Evolutionary conservation across 2,888 invertebrate species (phyloP).

Genomic region (Tachina fera): DNA sequence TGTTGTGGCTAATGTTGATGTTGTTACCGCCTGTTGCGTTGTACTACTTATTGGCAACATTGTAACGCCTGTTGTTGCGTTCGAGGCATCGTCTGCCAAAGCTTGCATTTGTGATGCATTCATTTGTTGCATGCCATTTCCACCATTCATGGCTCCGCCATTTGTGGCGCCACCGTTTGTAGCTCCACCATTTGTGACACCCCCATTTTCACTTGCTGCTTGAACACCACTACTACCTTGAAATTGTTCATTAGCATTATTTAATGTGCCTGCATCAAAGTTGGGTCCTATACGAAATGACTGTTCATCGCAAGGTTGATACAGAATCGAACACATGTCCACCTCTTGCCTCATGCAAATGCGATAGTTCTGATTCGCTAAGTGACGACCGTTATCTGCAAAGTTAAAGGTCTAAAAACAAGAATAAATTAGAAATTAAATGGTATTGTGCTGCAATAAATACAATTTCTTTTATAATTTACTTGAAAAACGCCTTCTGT

Average conservation of each 20-base stretch:
- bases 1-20: slow-evolving; percentile 33
- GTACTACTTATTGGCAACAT: slow-evolving; percentile 20
- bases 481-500: slow-evolving; percentile 84
- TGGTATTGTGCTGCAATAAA: neutral
- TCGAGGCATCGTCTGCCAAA: slow-evolving; percentile 52
- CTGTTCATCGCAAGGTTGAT: slow-evolving; percentile 89
- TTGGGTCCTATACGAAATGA: slow-evolving; percentile 89
- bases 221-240: slow-evolving; percentile 21
- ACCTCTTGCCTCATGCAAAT: slow-evolving; percentile 89
- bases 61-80: neutral
- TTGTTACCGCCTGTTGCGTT: slow-evolving; percentile 13
- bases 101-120: slow-evolving; percentile 46
- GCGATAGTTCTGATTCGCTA: slow-evolving; percentile 90
- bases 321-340: slow-evolving; percentile 89
- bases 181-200: slow-evolving; percentile 28
- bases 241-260: slow-evolving; percentile 22
- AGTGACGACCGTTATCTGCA: slow-evolving; percentile 91
- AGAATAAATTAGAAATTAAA: neutral
- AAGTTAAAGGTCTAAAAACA: slow-evolving; percentile 89
- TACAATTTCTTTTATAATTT: neutral
- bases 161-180: slow-evolving; percentile 35
- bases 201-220: slow-evolving; percentile 36
- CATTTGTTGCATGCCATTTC: slow-evolving; percentile 43
- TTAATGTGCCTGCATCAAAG: slow-evolving; percentile 12
- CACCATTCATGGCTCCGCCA: slow-evolving; percentile 41